phyloP scores from a whole-genome alignment of 2,797 vertebrate genomes.

The Sebastes hopkinsi region DNA sequence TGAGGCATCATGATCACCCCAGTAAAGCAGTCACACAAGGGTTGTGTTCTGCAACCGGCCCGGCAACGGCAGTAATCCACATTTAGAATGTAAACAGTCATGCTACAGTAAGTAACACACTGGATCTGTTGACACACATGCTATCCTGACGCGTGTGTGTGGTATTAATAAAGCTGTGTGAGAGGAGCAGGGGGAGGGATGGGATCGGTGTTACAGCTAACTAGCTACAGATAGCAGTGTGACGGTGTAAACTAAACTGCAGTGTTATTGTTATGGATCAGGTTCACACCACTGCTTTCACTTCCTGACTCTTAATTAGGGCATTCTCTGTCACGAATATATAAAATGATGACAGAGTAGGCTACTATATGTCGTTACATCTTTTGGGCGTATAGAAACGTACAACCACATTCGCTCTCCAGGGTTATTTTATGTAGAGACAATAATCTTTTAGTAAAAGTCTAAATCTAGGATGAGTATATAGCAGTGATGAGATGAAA shows the following conservation, averaged over 20 bases:
- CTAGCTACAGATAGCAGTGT: conserved; percentile 27
- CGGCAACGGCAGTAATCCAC: conserved; percentile 19
- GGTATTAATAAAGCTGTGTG: conserved; percentile 59
- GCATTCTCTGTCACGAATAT: background rate
- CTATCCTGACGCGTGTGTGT: background rate
- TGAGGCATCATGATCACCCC: background rate
- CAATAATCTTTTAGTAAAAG: background rate
- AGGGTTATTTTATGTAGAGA: background rate
- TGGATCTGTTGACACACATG: conserved; percentile 44
- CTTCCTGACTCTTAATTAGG: conserved; percentile 22
- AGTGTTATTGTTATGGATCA: conserved; percentile 20
- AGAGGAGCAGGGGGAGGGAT: conserved; percentile 25
- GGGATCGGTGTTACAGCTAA: conserved; percentile 43
- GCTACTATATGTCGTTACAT: background rate
- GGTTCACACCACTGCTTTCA: conserved; percentile 26
- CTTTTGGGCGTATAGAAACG: background rate
- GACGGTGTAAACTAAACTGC: conserved; percentile 28
- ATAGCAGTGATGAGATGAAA: background rate
- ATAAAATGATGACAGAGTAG: background rate
- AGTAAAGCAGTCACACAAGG: background rate
- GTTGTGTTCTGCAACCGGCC: conserved; percentile 33
- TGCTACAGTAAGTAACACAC: conserved; percentile 15
- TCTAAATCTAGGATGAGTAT: background rate
- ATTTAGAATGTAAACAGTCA: conserved; percentile 55
- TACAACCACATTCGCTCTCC: background rate